Conservation (phyloP, 2,113 vertebrate species). For the Trinectes maculatus region DNA sequence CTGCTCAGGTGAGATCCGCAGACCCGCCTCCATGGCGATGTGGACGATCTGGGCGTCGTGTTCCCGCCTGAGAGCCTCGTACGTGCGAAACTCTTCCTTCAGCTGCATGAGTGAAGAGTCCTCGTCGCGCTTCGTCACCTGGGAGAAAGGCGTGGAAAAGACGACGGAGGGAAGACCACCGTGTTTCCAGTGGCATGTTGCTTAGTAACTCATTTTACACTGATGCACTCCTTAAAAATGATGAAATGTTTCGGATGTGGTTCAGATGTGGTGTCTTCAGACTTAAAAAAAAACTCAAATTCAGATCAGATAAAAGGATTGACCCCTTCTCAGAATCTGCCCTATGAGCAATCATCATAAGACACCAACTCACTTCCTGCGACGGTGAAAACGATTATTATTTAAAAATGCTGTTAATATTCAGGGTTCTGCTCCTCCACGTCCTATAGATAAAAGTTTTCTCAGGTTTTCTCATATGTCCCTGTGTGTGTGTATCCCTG, state of each 20-base stretch:
- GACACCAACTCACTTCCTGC: constrained; percentile 57
- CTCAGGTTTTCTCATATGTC: too few relatives aligned
- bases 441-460: too few relatives aligned
- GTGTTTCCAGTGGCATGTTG: too few relatives aligned
- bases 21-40: constrained; percentile 97
- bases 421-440: too few relatives aligned
- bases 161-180: neutral
- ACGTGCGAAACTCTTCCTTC: constrained; percentile 96
- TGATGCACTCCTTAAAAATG: neutral
- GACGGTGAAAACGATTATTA: too few relatives aligned
- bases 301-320: constrained; percentile 69
- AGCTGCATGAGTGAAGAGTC: constrained; percentile 98
- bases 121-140: constrained; percentile 98
- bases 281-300: constrained; percentile 62
- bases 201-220: too few relatives aligned
- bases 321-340: constrained; percentile 76
- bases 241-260: neutral
- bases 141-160: constrained; percentile 5
- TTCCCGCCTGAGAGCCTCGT: constrained; percentile 92
- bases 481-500: too few relatives aligned
- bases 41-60: constrained; percentile 97
- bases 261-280: constrained; percentile 66
- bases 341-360: constrained; percentile 80
- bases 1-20: constrained; percentile 96
- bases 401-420: too few relatives aligned